A percentile compares a stretch with the other conserved stretches of the same genome.
Conservation (phyloP, 2,888 invertebrate genomes). For the Tachina lurida region DNA sequence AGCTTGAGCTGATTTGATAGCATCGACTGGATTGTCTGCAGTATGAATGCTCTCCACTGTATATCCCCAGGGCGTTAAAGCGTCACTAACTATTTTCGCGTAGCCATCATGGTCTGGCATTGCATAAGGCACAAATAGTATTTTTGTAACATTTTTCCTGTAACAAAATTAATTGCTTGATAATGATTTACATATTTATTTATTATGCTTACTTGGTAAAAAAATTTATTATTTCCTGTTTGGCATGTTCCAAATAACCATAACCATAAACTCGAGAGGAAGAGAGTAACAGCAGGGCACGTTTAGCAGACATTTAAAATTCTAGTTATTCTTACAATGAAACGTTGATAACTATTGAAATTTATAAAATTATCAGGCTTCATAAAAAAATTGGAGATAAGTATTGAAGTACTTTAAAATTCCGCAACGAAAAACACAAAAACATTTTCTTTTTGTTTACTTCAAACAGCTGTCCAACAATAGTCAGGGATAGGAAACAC, state of each 20-base stretch:
- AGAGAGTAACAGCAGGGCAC: conserved; percentile 87
- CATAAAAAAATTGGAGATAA: conserved; percentile 14
- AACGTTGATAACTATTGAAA: conserved; percentile 17
- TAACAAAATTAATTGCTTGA: not conserved
- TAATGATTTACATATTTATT: not conserved
- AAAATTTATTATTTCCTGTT: conserved; percentile 85
- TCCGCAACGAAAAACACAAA: not conserved
- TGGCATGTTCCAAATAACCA: conserved; percentile 87
- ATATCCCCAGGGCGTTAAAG: conserved; percentile 87
- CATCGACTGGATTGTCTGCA: conserved; percentile 84
- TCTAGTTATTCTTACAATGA: conserved; percentile 15
- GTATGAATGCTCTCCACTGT: conserved; percentile 87
- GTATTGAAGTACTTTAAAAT: not conserved
- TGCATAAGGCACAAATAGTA: conserved; percentile 91
- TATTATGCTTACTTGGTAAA: conserved; percentile 84
- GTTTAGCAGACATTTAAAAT: conserved; percentile 72
- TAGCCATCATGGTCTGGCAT: conserved; percentile 87
- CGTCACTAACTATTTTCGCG: conserved; percentile 85
- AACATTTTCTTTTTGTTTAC: not conserved
- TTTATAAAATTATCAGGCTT: conserved; percentile 36
- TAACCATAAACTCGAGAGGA: conserved; percentile 88
- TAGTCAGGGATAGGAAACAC: conserved; percentile 10
- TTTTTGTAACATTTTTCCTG: conserved; percentile 86
- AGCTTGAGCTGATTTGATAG: conserved; percentile 86
- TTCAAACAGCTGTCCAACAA: conserved; percentile 24